These are phyloP conservation scores for Mythimna vitellina DNA, from an alignment of 2,888 invertebrate species.

Conservation along the genomic window DNA sequence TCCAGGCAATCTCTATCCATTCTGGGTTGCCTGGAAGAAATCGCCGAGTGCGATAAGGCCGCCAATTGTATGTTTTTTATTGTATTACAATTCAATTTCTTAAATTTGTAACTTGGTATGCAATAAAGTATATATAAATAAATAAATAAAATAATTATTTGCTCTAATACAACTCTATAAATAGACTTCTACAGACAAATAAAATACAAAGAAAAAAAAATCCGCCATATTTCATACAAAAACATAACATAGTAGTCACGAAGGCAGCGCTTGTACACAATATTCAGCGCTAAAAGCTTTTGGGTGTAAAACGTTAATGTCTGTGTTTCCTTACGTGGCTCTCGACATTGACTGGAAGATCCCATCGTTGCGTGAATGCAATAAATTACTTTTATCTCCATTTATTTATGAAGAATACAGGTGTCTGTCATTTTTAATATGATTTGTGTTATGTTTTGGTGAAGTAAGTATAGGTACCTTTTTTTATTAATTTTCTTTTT, in stretches of 20 bases:
- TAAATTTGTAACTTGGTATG: too few species aligned
- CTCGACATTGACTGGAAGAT: conserved; percentile 72
- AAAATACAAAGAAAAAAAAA: conserved; percentile 27
- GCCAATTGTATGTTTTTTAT: too few species aligned
- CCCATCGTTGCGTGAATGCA: conserved; percentile 66
- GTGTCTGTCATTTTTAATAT: conserved; percentile 56
- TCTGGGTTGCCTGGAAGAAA: too few species aligned
- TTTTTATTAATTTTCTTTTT: too few species aligned
- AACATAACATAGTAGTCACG: conserved; percentile 65
- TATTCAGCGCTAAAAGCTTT: conserved; percentile 86
- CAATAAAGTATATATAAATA: too few species aligned
- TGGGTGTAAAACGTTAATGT: conserved; percentile 84
- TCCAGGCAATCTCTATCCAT: too few species aligned
- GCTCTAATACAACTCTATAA: background rate
- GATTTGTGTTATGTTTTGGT: conserved; percentile 7
- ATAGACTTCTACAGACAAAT: conserved; percentile 17
- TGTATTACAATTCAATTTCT: too few species aligned
- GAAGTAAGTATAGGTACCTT: too few species aligned
- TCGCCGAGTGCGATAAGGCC: too few species aligned
- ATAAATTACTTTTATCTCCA: conserved; percentile 66
- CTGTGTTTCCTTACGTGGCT: conserved; percentile 75
- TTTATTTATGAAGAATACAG: conserved; percentile 57
- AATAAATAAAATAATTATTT: too few species aligned
- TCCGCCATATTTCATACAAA: conserved; percentile 62
- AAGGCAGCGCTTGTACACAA: conserved; percentile 73